Evolutionary conservation across 2,888 invertebrate genomes (phyloP).

Genomic region (Drosophila anomelani): DNA sequence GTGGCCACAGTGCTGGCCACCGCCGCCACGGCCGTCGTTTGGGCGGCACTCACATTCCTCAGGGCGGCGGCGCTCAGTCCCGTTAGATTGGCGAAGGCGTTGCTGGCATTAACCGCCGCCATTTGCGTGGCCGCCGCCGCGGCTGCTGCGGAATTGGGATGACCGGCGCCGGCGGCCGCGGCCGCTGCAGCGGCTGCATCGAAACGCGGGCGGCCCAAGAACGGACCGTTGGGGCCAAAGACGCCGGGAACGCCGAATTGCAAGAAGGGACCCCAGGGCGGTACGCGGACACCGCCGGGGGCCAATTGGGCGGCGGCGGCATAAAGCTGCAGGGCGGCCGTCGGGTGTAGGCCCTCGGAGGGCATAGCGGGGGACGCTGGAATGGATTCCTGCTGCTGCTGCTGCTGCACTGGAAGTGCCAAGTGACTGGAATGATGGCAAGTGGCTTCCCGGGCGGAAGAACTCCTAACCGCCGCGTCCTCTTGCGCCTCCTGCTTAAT

Average conservation of each 20-base stretch:
- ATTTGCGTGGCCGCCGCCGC: slow-evolving; percentile 82
- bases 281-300: slow-evolving; percentile 83
- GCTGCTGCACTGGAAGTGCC: slow-evolving; percentile 45
- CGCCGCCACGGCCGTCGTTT: slow-evolving; percentile 82
- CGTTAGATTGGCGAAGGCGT: slow-evolving; percentile 83
- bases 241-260: slow-evolving; percentile 83
- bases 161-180: slow-evolving; percentile 63
- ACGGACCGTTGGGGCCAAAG: slow-evolving; percentile 81
- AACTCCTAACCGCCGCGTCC: slow-evolving; percentile 28
- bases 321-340: slow-evolving; percentile 82
- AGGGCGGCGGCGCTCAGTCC: slow-evolving; percentile 82
- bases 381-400: slow-evolving; percentile 17
- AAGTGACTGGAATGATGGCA: slow-evolving; percentile 55
- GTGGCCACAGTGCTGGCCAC: slow-evolving; percentile 83
- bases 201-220: slow-evolving; percentile 81
- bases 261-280: slow-evolving; percentile 83
- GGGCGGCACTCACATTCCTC: slow-evolving; percentile 83
- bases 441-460: slow-evolving; percentile 37
- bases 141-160: slow-evolving; percentile 76
- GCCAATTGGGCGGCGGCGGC: slow-evolving; percentile 83
- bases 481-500: slow-evolving; percentile 43
- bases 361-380: slow-evolving; percentile 61
- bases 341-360: slow-evolving; percentile 83
- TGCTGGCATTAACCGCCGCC: slow-evolving; percentile 82
- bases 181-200: slow-evolving; percentile 75